phyloP scores from a whole-genome alignment of 2,113 vertebrate species.

The Poeciliopsis prolifica region DNA sequence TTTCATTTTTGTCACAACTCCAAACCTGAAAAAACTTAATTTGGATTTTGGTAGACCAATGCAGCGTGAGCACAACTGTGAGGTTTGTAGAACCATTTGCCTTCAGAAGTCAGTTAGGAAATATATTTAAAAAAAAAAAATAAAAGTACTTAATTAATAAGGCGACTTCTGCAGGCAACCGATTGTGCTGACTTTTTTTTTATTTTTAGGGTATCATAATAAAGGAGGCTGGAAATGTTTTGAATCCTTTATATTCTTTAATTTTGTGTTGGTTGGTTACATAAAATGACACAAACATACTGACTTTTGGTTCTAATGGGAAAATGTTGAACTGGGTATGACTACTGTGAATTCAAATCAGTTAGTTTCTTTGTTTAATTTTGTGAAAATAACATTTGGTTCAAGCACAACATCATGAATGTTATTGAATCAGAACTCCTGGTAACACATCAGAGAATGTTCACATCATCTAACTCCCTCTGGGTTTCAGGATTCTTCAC shows the following conservation, averaged over 20 bases:
- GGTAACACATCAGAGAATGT: too few relatives aligned
- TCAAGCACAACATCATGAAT: too few relatives aligned
- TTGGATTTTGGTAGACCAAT: neutral
- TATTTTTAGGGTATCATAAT: neutral
- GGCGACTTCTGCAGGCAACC: neutral
- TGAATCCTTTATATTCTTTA: too few relatives aligned
- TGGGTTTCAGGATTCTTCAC: too few relatives aligned
- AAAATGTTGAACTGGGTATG: too few relatives aligned
- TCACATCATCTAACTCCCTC: too few relatives aligned
- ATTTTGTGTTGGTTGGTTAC: too few relatives aligned
- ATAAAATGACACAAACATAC: too few relatives aligned
- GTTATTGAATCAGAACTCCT: too few relatives aligned
- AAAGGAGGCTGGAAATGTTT: neutral
- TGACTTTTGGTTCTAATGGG: too few relatives aligned
- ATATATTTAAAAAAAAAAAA: neutral
- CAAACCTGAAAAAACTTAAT: neutral
- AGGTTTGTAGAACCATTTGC: neutral
- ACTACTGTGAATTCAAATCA: neutral
- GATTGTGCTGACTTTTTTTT: neutral
- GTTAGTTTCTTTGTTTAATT: neutral
- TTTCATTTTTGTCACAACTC: too few relatives aligned
- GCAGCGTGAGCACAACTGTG: neutral
- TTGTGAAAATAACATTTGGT: neutral
- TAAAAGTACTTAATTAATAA: neutral
- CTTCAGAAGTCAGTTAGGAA: neutral